These are phyloP conservation scores for Tautogolabrus adspersus DNA, from an alignment of 2,113 vertebrate genomes.

Conservation along the genomic window DNA sequence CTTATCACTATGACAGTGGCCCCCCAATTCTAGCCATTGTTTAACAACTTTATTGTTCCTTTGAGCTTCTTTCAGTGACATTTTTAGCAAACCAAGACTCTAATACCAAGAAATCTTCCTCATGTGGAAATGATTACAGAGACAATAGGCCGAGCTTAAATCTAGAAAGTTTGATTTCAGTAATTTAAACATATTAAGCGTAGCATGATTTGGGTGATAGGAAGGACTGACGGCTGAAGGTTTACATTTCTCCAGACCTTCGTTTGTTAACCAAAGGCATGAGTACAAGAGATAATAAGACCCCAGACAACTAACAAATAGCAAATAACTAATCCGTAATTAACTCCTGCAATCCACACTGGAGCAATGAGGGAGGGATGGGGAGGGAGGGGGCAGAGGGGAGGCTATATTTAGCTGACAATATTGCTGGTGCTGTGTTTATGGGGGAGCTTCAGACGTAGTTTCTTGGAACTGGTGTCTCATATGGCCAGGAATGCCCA, in stretches of 20 bases:
- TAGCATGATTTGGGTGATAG: not conserved
- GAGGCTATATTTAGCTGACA: slow-evolving; percentile 93
- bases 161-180: not conserved
- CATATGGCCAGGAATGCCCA: slow-evolving; percentile 91
- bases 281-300: slow-evolving; percentile 31
- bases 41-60: not conserved
- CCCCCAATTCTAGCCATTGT: no score
- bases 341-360: slow-evolving; percentile 21
- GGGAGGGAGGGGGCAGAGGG: slow-evolving; percentile 28
- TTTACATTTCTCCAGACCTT: slow-evolving; percentile 21
- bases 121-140: no score
- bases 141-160: no score
- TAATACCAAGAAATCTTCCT: no score
- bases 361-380: slow-evolving; percentile 22
- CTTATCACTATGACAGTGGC: no score
- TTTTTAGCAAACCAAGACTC: no score
- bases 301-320: slow-evolving; percentile 47
- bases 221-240: not conserved
- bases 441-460: slow-evolving; percentile 84
- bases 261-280: not conserved
- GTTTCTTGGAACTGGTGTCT: slow-evolving; percentile 89
- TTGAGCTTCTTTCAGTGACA: not conserved
- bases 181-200: no score
- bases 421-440: slow-evolving; percentile 90
- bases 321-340: slow-evolving; percentile 42